Evolutionary conservation across 2,888 invertebrate genomes (phyloP).

Genomic region (Oxycera nigricornis): DNA sequence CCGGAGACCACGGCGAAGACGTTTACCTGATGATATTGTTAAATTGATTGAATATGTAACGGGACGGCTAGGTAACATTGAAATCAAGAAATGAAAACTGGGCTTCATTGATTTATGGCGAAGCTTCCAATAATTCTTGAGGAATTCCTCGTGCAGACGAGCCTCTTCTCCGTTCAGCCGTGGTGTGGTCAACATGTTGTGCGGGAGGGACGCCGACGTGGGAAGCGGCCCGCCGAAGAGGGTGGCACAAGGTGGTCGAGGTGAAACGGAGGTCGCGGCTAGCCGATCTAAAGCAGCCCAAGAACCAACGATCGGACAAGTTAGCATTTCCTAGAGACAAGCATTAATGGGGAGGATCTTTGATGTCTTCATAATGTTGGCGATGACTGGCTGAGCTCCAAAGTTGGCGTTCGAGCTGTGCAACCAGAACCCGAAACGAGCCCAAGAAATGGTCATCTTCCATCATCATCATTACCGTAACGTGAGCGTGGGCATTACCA

Average conservation of each 20-base stretch:
- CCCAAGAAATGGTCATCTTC: constrained; percentile 6
- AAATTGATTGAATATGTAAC: constrained; percentile 47
- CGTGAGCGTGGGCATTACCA: background rate
- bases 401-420: background rate
- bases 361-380: constrained; percentile 45
- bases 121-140: constrained; percentile 36
- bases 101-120: constrained; percentile 39
- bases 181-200: background rate
- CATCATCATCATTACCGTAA: constrained; percentile 19
- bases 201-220: background rate
- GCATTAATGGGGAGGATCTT: constrained; percentile 44
- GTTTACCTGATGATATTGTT: constrained; percentile 42
- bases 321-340: constrained; percentile 42
- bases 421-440: background rate
- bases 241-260: too few relatives aligned
- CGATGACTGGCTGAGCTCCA: constrained; percentile 7
- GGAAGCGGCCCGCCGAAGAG: too few relatives aligned
- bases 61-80: constrained; percentile 39
- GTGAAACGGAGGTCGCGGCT: background rate
- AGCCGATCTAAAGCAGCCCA: constrained; percentile 20
- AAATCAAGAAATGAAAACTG: constrained; percentile 30
- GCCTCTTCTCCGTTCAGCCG: constrained; percentile 6
- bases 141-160: constrained; percentile 25
- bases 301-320: constrained; percentile 29
- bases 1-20: background rate